phyloP scores from a whole-genome alignment of 2,113 vertebrate genomes.

The Ranitomeya imitator region DNA sequence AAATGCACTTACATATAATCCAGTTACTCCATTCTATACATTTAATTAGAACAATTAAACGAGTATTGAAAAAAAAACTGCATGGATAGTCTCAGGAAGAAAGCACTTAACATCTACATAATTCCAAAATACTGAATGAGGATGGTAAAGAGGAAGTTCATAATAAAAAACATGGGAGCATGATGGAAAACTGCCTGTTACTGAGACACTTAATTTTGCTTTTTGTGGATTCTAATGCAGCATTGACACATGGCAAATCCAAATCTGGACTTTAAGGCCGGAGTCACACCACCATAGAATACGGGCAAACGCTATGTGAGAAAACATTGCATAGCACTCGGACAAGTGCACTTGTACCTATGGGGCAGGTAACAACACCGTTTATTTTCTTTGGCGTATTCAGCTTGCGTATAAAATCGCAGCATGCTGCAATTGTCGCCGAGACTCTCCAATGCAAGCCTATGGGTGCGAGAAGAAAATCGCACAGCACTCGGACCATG shows the following conservation, averaged over 20 bases:
- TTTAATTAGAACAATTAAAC: constrained; percentile 64
- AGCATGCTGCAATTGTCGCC: too few relatives aligned
- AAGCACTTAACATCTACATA: constrained; percentile 65
- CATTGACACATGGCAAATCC: not conserved
- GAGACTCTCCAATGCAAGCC: too few relatives aligned
- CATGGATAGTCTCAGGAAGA: constrained; percentile 12
- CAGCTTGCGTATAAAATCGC: too few relatives aligned
- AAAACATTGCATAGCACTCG: too few relatives aligned
- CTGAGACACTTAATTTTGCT: constrained; percentile 62
- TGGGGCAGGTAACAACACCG: too few relatives aligned
- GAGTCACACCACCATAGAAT: too few relatives aligned
- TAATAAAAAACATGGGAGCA: constrained; percentile 72
- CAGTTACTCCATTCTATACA: constrained; percentile 63
- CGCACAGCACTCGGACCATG: too few relatives aligned
- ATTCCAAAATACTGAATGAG: constrained; percentile 78
- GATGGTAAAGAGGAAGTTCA: constrained; percentile 75
- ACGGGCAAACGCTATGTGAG: too few relatives aligned
- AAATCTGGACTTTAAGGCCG: constrained; percentile 61
- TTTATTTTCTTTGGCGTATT: too few relatives aligned
- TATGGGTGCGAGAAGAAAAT: too few relatives aligned
- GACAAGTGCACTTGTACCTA: too few relatives aligned
- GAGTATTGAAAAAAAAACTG: constrained; percentile 64
- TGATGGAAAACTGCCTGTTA: constrained; percentile 71
- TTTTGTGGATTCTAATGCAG: constrained; percentile 52
- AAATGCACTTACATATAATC: constrained; percentile 51